A percentile compares a stretch with the other conserved stretches of the same genome.
phyloP scores from a whole-genome alignment of 2,113 vertebrate genomes.

The Toxotes jaculatrix region DNA sequence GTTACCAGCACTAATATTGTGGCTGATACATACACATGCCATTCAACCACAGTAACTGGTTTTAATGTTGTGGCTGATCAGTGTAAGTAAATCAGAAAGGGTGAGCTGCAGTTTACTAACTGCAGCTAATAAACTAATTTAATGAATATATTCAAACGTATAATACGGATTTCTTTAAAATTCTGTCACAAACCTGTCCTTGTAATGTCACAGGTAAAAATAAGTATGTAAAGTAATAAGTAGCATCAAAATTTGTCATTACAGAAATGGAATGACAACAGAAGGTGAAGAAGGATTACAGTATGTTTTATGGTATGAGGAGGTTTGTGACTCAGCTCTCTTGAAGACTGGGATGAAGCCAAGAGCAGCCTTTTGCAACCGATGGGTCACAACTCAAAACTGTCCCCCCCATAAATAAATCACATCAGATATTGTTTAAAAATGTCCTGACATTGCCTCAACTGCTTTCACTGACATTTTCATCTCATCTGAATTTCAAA shows the following conservation, averaged over 20 bases:
- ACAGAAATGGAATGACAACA: neutral
- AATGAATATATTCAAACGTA: neutral
- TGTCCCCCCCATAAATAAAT: slow-evolving; percentile 44
- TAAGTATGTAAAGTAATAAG: neutral
- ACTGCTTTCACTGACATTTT: slow-evolving; percentile 28
- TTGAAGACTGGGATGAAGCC: slow-evolving; percentile 48
- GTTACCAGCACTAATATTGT: too few species aligned
- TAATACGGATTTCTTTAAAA: neutral
- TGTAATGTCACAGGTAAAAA: neutral
- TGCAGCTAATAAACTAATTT: neutral
- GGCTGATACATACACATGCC: too few species aligned
- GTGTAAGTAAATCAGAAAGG: neutral
- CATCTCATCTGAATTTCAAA: slow-evolving; percentile 24
- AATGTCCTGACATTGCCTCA: slow-evolving; percentile 39
- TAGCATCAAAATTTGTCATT: neutral
- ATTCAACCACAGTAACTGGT: too few species aligned
- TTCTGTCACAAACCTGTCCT: neutral
- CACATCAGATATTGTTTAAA: slow-evolving; percentile 44
- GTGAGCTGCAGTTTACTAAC: neutral
- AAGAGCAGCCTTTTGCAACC: slow-evolving; percentile 54
- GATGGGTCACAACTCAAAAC: slow-evolving; percentile 55
- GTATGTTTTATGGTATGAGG: slow-evolving; percentile 15
- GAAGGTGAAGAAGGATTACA: slow-evolving; percentile 8
- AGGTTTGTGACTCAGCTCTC: slow-evolving; percentile 62
- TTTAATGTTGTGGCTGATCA: too few species aligned